phyloP scores from a whole-genome alignment of 2,888 invertebrate genomes.

The Chrysolina americana region DNA sequence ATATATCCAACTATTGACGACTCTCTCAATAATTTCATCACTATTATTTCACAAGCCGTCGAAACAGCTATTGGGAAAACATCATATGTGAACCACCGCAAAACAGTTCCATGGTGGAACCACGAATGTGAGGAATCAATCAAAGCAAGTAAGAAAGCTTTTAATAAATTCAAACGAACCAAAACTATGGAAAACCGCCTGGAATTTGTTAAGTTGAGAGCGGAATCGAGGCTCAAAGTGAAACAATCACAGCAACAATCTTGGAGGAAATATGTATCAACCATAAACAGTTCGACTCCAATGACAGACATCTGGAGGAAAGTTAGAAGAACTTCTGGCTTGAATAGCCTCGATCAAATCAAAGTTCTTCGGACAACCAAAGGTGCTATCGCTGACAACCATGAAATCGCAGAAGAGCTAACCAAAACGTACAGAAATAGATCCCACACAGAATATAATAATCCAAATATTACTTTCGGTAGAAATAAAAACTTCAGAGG shows the following conservation, averaged over 20 bases:
- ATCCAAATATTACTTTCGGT: background rate
- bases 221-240: no score
- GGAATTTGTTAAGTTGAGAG: no score
- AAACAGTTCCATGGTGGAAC: conserved; percentile 26
- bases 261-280: conserved; percentile 17
- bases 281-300: conserved; percentile 13
- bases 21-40: background rate
- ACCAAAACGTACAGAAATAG: conserved; percentile 12
- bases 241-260: no score
- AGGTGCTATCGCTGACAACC: background rate
- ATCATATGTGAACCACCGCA: background rate
- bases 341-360: background rate
- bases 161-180: conserved; percentile 20
- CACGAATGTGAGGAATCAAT: conserved; percentile 16
- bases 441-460: background rate
- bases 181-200: background rate
- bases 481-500: background rate
- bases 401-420: conserved; percentile 18
- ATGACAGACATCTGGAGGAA: conserved; percentile 10
- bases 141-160: conserved; percentile 19
- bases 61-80: background rate
- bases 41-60: background rate
- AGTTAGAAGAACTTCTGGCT: background rate
- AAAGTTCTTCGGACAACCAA: background rate
- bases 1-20: background rate